Evolutionary conservation across 2,113 vertebrate genomes (phyloP).

Genomic region (Ciconia boyciana): DNA sequence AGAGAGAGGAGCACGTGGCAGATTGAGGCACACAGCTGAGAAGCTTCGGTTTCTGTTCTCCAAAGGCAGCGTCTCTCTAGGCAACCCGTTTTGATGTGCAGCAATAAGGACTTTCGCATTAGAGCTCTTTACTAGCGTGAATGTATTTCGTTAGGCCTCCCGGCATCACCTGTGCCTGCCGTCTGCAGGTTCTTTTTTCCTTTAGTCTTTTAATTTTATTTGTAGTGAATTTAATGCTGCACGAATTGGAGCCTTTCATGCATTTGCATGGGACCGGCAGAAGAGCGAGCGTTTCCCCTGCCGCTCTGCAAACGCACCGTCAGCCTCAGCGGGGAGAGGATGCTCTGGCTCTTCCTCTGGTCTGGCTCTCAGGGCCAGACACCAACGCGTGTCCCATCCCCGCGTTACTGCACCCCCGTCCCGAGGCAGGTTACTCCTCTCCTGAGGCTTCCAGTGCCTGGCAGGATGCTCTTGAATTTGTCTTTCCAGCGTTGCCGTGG

Average conservation of each 20-base stretch:
- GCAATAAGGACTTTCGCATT: neutral
- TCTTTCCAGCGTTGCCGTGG: neutral
- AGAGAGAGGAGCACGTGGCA: neutral
- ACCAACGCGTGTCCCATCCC: neutral
- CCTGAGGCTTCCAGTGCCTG: neutral
- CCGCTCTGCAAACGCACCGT: neutral
- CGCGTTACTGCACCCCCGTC: neutral
- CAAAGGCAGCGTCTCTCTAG: conserved; percentile 8
- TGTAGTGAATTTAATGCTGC: neutral
- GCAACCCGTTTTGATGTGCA: neutral
- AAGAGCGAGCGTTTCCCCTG: neutral
- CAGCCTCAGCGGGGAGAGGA: neutral
- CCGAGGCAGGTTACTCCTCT: neutral
- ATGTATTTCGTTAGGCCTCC: neutral
- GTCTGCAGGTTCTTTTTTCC: neutral
- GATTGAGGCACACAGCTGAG: neutral
- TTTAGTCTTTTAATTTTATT: neutral
- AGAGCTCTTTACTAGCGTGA: neutral
- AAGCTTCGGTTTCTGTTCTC: neutral
- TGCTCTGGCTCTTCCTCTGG: neutral
- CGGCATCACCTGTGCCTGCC: neutral
- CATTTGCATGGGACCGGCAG: neutral
- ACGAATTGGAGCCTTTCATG: neutral
- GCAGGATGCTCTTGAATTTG: neutral
- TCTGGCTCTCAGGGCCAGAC: neutral